phyloP scores from a whole-genome alignment of 2,888 invertebrate genomes.

The Macropis europaea region DNA sequence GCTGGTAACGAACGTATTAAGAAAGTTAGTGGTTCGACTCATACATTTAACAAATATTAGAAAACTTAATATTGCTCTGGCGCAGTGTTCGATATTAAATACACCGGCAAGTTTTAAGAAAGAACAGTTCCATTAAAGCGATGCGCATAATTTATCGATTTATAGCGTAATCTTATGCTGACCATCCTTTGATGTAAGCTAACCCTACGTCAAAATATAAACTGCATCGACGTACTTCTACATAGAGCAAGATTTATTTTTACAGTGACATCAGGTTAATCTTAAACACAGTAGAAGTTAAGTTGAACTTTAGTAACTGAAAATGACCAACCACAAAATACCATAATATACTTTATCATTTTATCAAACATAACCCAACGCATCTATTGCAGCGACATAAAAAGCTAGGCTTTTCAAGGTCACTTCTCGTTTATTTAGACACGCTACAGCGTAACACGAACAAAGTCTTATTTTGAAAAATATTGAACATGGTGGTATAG shows the following conservation, averaged over 20 bases:
- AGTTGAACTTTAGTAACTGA: background rate
- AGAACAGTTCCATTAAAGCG: background rate
- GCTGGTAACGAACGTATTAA: too few species aligned
- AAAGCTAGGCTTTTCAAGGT: too few species aligned
- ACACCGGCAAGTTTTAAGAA: background rate
- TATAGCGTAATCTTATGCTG: background rate
- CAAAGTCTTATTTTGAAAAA: too few species aligned
- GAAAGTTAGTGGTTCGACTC: too few species aligned
- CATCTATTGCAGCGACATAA: too few species aligned
- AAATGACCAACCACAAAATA: too few species aligned
- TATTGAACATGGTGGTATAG: too few species aligned
- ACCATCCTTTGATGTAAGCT: constrained; percentile 33
- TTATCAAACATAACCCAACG: too few species aligned
- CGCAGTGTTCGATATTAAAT: background rate
- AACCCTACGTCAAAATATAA: constrained; percentile 36
- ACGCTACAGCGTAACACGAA: too few species aligned
- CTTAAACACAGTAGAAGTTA: background rate
- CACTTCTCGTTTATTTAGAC: too few species aligned
- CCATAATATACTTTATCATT: too few species aligned
- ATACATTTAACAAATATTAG: too few species aligned
- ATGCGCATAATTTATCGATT: constrained; percentile 21
- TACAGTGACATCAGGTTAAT: constrained; percentile 12
- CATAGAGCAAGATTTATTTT: constrained; percentile 27
- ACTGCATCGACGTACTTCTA: constrained; percentile 11
- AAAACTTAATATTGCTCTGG: background rate